These are phyloP conservation scores for Lapara coniferarum DNA, from an alignment of 2,888 invertebrate species.

Conservation along the genomic window DNA sequence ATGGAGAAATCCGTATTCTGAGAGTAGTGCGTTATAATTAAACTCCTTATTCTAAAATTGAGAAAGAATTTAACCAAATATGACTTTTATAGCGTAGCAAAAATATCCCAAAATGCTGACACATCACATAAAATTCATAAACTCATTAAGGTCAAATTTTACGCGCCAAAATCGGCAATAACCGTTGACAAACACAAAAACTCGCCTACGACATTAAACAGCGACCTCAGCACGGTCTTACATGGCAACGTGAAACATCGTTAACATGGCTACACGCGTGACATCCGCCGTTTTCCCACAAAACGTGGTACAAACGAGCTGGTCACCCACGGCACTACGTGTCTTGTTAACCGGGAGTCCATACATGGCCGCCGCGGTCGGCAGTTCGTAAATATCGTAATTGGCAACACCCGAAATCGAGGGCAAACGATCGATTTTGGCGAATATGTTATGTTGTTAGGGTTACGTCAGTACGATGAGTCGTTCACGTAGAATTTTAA, in stretches of 20 bases:
- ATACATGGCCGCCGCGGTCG: conserved; percentile 55
- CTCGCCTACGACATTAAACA: conserved; percentile 6
- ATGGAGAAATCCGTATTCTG: too few species aligned
- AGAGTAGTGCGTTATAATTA: too few species aligned
- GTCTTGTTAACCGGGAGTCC: conserved; percentile 62
- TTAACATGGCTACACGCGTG: conserved; percentile 65
- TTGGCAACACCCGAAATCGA: conserved; percentile 52
- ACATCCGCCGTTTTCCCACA: conserved; percentile 62
- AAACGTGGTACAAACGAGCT: conserved; percentile 58
- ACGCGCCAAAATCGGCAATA: conserved; percentile 6
- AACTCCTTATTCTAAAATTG: too few species aligned
- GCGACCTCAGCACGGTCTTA: conserved; percentile 30
- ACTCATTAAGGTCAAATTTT: conserved; percentile 10
- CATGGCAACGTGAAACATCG: conserved; percentile 51
- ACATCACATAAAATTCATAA: not conserved
- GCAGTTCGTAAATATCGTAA: conserved; percentile 58
- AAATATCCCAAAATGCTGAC: not conserved
- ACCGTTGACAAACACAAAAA: conserved; percentile 10
- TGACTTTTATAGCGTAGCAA: not conserved
- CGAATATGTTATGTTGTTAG: conserved; percentile 29
- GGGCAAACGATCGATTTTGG: conserved; percentile 50
- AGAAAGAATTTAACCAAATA: too few species aligned
- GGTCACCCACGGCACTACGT: conserved; percentile 72
- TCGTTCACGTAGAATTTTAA: conserved; percentile 35
- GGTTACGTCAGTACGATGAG: conserved; percentile 33